Conservation (phyloP, 2,888 invertebrate genomes). For the Silvanus unidentatus region DNA sequence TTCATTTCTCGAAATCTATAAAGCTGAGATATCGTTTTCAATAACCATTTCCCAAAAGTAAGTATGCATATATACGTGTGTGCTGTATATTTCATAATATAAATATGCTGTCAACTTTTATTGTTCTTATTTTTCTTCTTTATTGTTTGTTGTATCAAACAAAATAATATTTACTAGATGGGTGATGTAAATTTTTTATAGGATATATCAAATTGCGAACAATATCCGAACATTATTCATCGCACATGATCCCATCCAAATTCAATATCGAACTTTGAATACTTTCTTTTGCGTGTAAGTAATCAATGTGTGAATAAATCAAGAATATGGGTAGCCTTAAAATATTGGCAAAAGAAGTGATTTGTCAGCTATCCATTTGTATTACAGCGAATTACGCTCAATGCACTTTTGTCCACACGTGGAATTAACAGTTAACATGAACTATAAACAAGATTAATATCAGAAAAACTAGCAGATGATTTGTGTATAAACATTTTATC, state of each 20-base stretch:
- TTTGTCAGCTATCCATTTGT: no score
- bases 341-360: no score
- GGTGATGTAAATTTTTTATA: constrained; percentile 20
- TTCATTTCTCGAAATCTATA: constrained; percentile 25
- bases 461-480: no score
- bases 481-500: no score
- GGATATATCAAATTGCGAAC: constrained; percentile 19
- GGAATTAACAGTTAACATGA: no score
- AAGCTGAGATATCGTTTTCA: constrained; percentile 36
- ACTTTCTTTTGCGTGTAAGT: no score
- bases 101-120: constrained; percentile 39
- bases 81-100: constrained; percentile 29
- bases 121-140: constrained; percentile 38
- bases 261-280: constrained; percentile 1
- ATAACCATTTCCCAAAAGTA: constrained; percentile 31
- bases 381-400: no score
- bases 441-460: no score
- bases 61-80: constrained; percentile 22
- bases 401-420: no score
- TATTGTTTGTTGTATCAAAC: constrained; percentile 33
- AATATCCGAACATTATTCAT: constrained; percentile 3
- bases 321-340: no score
- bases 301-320: no score
- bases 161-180: constrained; percentile 12
- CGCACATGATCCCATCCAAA: not conserved